phyloP scores from a whole-genome alignment of 2,113 vertebrate species.

The Excalfactoria chinensis region DNA sequence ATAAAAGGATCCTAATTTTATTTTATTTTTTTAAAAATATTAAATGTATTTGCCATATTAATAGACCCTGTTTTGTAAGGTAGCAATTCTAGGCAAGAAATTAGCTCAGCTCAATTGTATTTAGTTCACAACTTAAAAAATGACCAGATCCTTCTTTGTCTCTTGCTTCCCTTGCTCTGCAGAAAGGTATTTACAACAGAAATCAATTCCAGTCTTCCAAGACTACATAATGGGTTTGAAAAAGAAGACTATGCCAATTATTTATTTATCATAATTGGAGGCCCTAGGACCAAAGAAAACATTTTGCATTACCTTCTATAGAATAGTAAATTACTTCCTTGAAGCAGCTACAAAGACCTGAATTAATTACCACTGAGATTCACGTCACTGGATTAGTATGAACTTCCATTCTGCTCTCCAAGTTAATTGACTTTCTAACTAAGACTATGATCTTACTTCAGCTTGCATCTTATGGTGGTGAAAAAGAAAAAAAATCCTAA shows the following conservation, averaged over 20 bases:
- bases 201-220: neutral
- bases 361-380: conserved; percentile 64
- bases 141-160: neutral
- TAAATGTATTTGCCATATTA: neutral
- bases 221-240: neutral
- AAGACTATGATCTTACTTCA: neutral
- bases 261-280: conserved; percentile 39
- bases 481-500: neutral
- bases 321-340: conserved; percentile 56
- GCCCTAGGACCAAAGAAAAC: conserved; percentile 1
- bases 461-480: neutral
- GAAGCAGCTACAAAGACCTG: conserved; percentile 36
- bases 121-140: neutral
- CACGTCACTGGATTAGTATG: conserved; percentile 47
- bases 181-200: neutral
- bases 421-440: conserved; percentile 65
- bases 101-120: neutral
- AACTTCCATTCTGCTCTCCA: conserved; percentile 29
- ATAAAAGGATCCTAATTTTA: neutral
- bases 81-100: neutral
- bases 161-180: neutral
- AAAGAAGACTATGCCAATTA: conserved; percentile 32
- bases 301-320: neutral
- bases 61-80: neutral
- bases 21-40: neutral